Percentiles rank a stretch among this genome's conserved stretches.
Evolutionary conservation across 2,888 invertebrate genomes (phyloP).

Genomic region (Amphipoea lucens): DNA sequence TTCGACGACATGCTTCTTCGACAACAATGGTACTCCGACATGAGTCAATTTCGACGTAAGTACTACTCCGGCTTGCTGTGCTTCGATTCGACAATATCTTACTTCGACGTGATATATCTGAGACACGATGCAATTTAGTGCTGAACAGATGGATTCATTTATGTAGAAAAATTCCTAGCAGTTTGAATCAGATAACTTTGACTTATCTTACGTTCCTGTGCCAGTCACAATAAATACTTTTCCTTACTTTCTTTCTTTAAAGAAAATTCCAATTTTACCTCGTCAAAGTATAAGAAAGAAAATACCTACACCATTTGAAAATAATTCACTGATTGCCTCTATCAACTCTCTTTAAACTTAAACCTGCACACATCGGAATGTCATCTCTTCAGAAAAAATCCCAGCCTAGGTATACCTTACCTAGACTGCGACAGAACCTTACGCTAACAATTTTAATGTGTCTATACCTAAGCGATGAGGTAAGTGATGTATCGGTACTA

Average conservation of each 20-base stretch:
- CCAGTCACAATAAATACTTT: background rate
- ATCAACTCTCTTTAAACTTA: background rate
- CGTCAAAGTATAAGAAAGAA: background rate
- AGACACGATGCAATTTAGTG: too few relatives aligned
- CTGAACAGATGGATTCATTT: background rate
- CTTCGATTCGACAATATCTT: too few relatives aligned
- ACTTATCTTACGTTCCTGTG: background rate
- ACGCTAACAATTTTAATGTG: slow-evolving; percentile 48
- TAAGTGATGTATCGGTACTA: slow-evolving; percentile 54
- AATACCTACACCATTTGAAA: background rate
- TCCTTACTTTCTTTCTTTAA: background rate
- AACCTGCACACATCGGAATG: background rate
- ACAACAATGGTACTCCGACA: too few relatives aligned
- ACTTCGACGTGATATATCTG: too few relatives aligned
- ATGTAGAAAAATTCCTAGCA: background rate
- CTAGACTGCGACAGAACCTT: background rate
- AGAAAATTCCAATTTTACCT: background rate
- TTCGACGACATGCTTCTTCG: too few relatives aligned
- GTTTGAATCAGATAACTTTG: background rate
- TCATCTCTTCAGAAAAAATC: background rate
- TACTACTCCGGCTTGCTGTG: too few relatives aligned
- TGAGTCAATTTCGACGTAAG: too few relatives aligned
- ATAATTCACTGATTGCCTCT: background rate
- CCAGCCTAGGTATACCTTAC: background rate
- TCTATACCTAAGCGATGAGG: slow-evolving; percentile 45